Base-by-base conservation (phyloP, 92 coral and sea anemone species). In the Scolanthus callimorphus region DNA sequence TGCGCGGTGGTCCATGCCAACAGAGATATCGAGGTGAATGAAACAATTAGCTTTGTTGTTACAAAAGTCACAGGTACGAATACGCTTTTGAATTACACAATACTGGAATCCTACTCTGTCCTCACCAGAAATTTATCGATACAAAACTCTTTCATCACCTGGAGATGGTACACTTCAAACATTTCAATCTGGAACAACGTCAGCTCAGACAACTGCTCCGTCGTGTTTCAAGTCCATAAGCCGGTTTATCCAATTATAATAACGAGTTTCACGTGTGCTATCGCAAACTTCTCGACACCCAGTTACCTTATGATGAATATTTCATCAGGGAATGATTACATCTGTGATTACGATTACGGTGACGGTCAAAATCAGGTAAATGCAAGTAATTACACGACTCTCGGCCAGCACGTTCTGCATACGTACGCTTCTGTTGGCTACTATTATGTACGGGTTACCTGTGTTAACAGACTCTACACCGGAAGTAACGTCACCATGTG, bases 21-120 rank as follows among this genome's bases (percentile, higher is more conserved):
- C 21, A 74, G 81, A 4, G 88, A 83, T 34, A 84, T 89, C 49
- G 97, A 89, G 53, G 97, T 89, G n/a, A 89, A 89, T 38, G 97
- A 89, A 55, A 89, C 83, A 3, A 64, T 89, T 29, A 51, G 23
- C 28, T 59, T 89, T 1, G 59, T 57, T 25, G 69, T 77, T 39
- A 49, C 23, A 1, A 67, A 64, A 28, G 31, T 77, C 3, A 76
- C 74, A 20, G 91, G 91, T 22, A 80, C 79, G 17, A 74, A 67
- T 51, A 69, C 83, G 9, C 63, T 37, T 48, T 70, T 55, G 13
- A 27, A 55, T 28, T 61, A 64, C n/a, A 51, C 68, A 30, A 77
- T 71, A 19, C 77, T 71, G 0, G 91, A 78, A 21, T 76, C 67
- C 22, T 30, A 47, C 21, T 23, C 23, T 3, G 59, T 52, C 25